Evolutionary conservation across 2,888 invertebrate species (phyloP), one percentile per base, ranked within the genome.

Genomic region (Cosmorhoe ocellata): DNA sequence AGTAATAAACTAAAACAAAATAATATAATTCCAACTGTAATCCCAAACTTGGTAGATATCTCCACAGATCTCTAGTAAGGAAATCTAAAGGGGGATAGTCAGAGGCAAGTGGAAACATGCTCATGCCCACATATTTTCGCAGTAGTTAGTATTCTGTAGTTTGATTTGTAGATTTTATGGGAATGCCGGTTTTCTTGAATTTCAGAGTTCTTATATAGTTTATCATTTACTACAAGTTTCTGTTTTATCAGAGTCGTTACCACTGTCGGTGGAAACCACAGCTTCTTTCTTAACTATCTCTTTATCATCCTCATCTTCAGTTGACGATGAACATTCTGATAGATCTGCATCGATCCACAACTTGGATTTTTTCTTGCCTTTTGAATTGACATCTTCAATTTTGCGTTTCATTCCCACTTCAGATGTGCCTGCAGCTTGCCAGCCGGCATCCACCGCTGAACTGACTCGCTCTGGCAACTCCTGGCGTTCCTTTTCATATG

Each of bases 381-480:
- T 83, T 0, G 53, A 39, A 36, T 75, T 74, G 0, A 76, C 79
- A 24, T 79, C 74, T 0, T 76, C 80, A 0, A 64, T 63, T 60
- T 88, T 90, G 3, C 91, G 79, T 62, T 91, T 92, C 3, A 71
- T 53, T 10, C 74, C 74, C 3, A 64, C 70, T 7, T 78, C 85
- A 33, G 86, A 85, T 1, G 80, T 72, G 0, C 84, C 83, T 0
- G 92, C 92, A n/a, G 91, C 93, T 67, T 94, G 92, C 66, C 95
- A 92, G 0, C 97, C 98, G 76, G 95, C 94, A 59, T 95, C 94
- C 0, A 99, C 92, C 0, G 99, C 96, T 69, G 96, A 95, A 62
- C 93, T 94, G 0, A 98, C 93, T 61, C 95, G 93, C 60, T 98
- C 97, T 0, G 95, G 93, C 47, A 98, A 79, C 48, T 92, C 93